phyloP scores from a whole-genome alignment of 2,888 invertebrate species.

The Lamellibrachia columna region DNA sequence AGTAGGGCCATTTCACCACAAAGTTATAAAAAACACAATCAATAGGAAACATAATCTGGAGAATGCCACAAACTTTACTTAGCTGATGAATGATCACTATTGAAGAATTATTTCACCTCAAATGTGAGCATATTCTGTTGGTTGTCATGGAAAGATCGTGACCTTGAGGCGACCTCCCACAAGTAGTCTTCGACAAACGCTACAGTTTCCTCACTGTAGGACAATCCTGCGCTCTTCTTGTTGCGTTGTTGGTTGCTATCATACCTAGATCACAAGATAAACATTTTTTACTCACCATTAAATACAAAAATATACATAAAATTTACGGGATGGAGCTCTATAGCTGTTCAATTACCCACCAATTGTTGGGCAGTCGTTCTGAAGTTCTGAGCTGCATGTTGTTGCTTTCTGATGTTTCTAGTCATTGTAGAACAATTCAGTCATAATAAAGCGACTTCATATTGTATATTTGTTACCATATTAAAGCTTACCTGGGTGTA shows the following conservation, averaged over 20 bases:
- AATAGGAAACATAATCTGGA: neutral
- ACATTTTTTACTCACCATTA: neutral
- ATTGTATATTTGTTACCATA: too few relatives aligned
- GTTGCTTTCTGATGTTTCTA: too few relatives aligned
- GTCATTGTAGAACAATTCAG: too few relatives aligned
- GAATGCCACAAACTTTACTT: neutral
- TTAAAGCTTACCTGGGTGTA: too few relatives aligned
- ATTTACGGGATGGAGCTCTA: too few relatives aligned
- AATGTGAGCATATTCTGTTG: slow-evolving; percentile 98
- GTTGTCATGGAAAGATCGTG: slow-evolving; percentile 92
- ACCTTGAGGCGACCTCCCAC: slow-evolving; percentile 77
- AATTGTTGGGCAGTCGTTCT: too few relatives aligned
- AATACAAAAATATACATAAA: neutral
- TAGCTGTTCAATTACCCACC: neutral
- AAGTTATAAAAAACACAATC: too few relatives aligned
- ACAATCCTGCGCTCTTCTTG: slow-evolving; percentile 82
- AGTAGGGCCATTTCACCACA: too few relatives aligned
- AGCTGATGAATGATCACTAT: neutral
- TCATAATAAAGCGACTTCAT: too few relatives aligned
- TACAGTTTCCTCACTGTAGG: slow-evolving; percentile 81
- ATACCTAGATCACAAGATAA: slow-evolving; percentile 67
- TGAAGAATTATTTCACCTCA: slow-evolving; percentile 74
- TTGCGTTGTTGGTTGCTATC: slow-evolving; percentile 85
- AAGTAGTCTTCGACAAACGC: slow-evolving; percentile 97
- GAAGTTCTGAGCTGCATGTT: too few relatives aligned